Evolutionary conservation across 2,113 vertebrate genomes (phyloP), one percentile per base, ranked within the genome.

Genomic region (Bungarus multicinctus): DNA sequence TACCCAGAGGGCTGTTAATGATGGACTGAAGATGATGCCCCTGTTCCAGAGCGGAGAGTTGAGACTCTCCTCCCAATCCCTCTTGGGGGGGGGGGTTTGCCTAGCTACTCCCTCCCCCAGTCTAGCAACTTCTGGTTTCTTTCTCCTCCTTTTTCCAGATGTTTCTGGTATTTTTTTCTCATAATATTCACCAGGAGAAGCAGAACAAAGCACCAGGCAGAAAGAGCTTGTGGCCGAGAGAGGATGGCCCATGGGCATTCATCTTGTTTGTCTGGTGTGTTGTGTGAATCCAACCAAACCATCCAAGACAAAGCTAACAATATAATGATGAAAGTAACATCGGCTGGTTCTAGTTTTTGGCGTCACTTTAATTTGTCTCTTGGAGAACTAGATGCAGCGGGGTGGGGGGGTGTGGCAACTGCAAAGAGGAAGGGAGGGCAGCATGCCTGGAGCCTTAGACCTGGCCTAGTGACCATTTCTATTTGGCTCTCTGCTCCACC

Each of bases 341-440:
- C 5, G 5, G 14, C n/a, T 74, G 69, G 69, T 74, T 14, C 69
- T 39, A 34, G 69, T 18, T 74, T 74, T 16, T 34, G 30, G 2
- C 16, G 0, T 74, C n/a, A 34, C 39, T n/a, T 74, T 74, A 20
- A 74, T 39, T 74, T 74, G 14, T n/a, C 27, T 12, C 27, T 12
- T 30, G 30, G 60, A 64, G 27, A 30, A 64, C 10, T 74, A 74
- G 60, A 64, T 34, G 5, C 69, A 74, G n/a, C n/a, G 16, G 0
- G 2, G 16, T 1, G 27, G n/a, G 1, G 2, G 11, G 0, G 52
- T 0, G 52, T 12, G 69, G n/a, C 16, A 74, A 74, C 7, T 2
- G 16, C n/a, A 39, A 64, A 60, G 8, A 27, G 9, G 58, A 25
- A 74, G 34, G n/a, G 30, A n/a, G 14, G n/a, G 5, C 1, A 6